Conservation (phyloP, 2,113 vertebrate species). For the Actenoides hombroni region DNA sequence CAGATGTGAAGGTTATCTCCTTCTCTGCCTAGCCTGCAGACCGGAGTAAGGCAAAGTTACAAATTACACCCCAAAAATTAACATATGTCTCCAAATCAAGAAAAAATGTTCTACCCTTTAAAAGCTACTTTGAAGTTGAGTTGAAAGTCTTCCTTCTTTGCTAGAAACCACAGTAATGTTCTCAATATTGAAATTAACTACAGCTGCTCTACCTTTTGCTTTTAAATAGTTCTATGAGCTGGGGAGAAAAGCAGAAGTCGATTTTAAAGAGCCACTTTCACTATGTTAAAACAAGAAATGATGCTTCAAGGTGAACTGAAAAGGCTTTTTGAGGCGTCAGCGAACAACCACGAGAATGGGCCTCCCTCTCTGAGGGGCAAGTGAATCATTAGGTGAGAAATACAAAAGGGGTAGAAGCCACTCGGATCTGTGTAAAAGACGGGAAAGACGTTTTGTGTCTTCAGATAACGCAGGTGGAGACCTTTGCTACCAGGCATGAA, state of each 20-base stretch:
- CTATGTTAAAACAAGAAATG: not conserved
- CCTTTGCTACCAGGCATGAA: not conserved
- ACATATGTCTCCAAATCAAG: not conserved
- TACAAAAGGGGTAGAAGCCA: accelerated
- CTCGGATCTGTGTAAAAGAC: accelerated
- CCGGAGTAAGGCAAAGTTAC: not conserved
- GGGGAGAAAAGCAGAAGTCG: not conserved
- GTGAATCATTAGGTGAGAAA: not conserved
- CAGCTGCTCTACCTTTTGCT: not conserved
- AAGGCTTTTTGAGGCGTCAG: not conserved
- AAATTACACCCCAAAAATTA: not conserved
- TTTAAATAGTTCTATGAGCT: not conserved
- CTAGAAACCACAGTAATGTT: not conserved
- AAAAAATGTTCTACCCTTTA: not conserved
- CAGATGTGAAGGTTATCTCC: not conserved
- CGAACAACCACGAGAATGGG: accelerated
- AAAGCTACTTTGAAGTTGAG: not conserved
- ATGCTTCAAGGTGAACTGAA: not conserved
- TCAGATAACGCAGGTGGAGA: accelerated
- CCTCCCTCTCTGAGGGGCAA: not conserved
- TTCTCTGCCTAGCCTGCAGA: not conserved
- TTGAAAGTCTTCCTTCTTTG: not conserved
- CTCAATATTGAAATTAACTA: not conserved
- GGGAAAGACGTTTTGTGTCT: not conserved
- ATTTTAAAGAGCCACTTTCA: not conserved